Percentiles rank a stretch among this genome's conserved stretches.
Evolutionary conservation across 2,797 vertebrate genomes (phyloP).

Genomic region (Uromys caudimaculatus): DNA sequence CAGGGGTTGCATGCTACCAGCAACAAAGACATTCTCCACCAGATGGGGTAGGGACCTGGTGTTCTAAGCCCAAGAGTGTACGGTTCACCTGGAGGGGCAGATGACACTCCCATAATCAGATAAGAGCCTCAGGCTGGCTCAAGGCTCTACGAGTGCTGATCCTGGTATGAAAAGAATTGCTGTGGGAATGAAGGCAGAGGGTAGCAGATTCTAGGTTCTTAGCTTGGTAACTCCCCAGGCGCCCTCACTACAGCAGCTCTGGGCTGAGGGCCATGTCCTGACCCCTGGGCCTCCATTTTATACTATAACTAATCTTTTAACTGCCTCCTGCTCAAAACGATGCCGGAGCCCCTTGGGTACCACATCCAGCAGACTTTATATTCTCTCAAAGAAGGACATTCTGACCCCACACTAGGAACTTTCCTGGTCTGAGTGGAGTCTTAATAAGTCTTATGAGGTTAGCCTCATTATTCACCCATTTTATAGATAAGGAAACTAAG

Average conservation of each 20-base stretch:
- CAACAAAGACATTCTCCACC: neutral
- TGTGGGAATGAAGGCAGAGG: fast-evolving
- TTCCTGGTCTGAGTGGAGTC: neutral
- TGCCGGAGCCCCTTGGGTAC: neutral
- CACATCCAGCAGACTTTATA: neutral
- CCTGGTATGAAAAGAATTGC: neutral
- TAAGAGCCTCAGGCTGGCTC: neutral
- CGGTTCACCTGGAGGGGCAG: neutral
- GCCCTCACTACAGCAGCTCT: neutral
- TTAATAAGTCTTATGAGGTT: neutral
- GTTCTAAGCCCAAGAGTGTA: too few relatives aligned
- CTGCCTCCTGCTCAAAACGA: neutral
- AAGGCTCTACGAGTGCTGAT: neutral
- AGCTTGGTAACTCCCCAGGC: neutral
- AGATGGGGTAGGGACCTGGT: neutral
- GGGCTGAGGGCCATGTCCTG: neutral
- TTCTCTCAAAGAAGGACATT: neutral
- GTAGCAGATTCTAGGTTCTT: neutral
- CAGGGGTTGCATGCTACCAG: fast-evolving
- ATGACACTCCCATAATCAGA: neutral
- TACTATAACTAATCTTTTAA: neutral
- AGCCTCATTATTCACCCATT: neutral
- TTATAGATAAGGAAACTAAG: slow-evolving; percentile 21
- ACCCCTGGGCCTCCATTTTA: too few relatives aligned
- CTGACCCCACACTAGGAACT: neutral